phyloP scores from a whole-genome alignment of 2,888 invertebrate species.

The Mamestra brassicae region DNA sequence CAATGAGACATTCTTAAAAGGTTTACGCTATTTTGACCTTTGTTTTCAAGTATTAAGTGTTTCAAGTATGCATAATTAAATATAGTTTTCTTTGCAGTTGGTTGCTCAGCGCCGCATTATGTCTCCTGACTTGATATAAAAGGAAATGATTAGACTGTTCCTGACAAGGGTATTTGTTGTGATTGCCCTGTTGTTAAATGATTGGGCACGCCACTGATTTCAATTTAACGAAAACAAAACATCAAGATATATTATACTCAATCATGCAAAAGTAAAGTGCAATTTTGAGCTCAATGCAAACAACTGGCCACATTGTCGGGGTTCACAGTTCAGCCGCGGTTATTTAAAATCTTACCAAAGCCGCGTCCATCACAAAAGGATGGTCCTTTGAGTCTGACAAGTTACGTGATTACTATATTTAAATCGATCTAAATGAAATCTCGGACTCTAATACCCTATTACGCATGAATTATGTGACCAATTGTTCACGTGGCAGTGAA shows the following conservation, averaged over 20 bases:
- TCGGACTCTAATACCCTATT: background rate
- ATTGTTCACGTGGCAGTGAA: slow-evolving; percentile 35
- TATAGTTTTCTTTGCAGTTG: background rate
- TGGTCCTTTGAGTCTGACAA: background rate
- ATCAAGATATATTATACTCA: slow-evolving; percentile 14
- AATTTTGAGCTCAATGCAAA: slow-evolving; percentile 27
- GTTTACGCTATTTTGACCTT: background rate
- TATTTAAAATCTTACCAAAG: background rate
- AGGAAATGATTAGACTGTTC: background rate
- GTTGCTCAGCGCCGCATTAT: background rate
- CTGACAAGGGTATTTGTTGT: slow-evolving; percentile 1
- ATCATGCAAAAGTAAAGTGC: slow-evolving; percentile 40
- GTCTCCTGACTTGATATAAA: background rate
- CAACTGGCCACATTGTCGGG: slow-evolving; percentile 20
- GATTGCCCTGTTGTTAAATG: background rate
- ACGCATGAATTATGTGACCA: slow-evolving; percentile 38
- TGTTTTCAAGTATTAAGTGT: background rate
- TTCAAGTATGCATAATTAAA: background rate
- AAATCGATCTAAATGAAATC: background rate
- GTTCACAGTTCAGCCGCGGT: slow-evolving; percentile 5
- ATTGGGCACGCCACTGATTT: slow-evolving; percentile 39
- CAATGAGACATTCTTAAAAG: no score
- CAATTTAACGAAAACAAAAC: slow-evolving; percentile 11
- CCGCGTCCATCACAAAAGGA: background rate
- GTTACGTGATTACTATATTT: background rate